Evolutionary conservation across 1,140 invertebrate genomes (phyloP).

Genomic region (Rhopalosiphum maidis): DNA sequence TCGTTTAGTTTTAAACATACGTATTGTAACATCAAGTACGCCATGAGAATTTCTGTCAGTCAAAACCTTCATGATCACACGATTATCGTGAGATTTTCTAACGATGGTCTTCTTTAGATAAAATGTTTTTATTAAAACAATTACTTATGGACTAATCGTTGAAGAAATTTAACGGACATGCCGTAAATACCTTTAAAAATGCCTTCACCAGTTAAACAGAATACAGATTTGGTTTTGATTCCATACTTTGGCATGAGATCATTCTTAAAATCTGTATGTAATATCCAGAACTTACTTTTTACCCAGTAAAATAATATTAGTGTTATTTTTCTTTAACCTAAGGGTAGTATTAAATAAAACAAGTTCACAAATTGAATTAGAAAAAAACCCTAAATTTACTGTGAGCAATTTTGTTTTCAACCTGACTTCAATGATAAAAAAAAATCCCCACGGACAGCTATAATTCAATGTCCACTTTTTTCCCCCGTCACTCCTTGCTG

Average conservation of each 20-base stretch:
- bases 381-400: not conserved
- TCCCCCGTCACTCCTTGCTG: not conserved
- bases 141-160: not conserved
- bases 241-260: not conserved
- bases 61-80: not conserved
- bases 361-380: not conserved
- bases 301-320: not conserved
- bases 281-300: not conserved
- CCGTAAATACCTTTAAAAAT: not conserved
- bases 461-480: conserved; percentile 1
- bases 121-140: not conserved
- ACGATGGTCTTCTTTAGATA: not conserved
- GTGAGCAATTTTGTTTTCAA: not conserved
- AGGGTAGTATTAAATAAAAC: not conserved
- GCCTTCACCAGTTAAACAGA: not conserved
- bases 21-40: not conserved
- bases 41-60: not conserved
- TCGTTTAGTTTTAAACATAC: not conserved
- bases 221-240: not conserved
- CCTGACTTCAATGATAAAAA: not conserved
- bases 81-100: not conserved
- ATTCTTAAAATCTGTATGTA: not conserved
- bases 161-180: not conserved
- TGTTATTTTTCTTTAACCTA: not conserved
- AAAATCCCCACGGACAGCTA: not conserved